phyloP scores from a whole-genome alignment of 2,888 invertebrate species.

The Cepaea hortensis region DNA sequence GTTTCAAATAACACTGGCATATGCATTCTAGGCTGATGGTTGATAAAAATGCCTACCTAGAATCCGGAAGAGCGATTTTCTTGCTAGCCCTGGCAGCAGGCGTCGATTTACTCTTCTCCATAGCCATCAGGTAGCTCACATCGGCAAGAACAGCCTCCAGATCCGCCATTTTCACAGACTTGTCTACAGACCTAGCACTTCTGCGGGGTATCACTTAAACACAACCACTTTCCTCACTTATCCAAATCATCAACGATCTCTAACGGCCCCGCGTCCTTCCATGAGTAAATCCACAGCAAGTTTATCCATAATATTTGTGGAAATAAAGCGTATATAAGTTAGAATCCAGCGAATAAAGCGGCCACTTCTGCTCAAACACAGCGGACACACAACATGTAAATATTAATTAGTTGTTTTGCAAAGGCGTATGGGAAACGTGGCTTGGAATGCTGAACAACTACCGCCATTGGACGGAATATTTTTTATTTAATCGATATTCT shows the following conservation, averaged over 20 bases:
- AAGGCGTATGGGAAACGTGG: constrained; percentile 56
- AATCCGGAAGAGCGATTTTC: constrained; percentile 98
- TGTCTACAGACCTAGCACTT: constrained; percentile 44
- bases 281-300: constrained; percentile 22
- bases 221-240: constrained; percentile 15
- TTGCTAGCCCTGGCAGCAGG: constrained; percentile 99
- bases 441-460: constrained; percentile 37
- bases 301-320: constrained; percentile 7
- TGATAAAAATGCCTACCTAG: constrained; percentile 83
- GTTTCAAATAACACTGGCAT: too few relatives aligned
- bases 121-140: constrained; percentile 99
- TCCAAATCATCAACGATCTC: constrained; percentile 29
- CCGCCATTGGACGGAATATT: constrained; percentile 49
- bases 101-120: constrained; percentile 99
- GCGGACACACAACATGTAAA: constrained; percentile 56
- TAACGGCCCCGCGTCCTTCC: constrained; percentile 25
- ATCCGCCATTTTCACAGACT: constrained; percentile 89
- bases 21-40: too few relatives aligned
- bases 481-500: constrained; percentile 25
- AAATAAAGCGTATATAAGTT: background rate
- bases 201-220: constrained; percentile 1
- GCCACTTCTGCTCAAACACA: constrained; percentile 32
- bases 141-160: constrained; percentile 99
- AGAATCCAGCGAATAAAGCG: background rate
- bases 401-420: constrained; percentile 60